Evolutionary conservation across 1,140 invertebrate species (phyloP).

Genomic region (Ylistrum balloti): DNA sequence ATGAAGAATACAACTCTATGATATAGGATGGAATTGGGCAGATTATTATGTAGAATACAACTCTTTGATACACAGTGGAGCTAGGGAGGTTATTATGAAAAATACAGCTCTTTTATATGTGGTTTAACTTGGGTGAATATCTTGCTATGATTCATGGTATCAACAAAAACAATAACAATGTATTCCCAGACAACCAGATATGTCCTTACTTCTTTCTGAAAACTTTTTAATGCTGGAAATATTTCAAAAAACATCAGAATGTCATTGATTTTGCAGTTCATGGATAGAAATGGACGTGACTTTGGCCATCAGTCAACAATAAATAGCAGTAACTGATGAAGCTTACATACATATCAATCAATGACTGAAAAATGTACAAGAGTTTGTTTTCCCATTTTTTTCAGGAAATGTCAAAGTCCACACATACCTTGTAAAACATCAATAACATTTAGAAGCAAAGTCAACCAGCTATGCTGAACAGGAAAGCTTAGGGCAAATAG

Average conservation of each 20-base stretch:
- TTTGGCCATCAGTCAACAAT: background rate
- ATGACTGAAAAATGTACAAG: background rate
- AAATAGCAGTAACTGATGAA: background rate
- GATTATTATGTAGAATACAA: background rate
- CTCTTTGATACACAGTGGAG: background rate
- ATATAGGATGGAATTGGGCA: background rate
- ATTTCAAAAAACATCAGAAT: constrained; percentile 26
- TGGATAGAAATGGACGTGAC: background rate
- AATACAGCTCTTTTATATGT: background rate
- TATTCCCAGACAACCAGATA: background rate
- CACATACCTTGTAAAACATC: background rate
- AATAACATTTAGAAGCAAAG: background rate
- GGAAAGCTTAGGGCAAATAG: background rate
- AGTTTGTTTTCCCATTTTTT: background rate
- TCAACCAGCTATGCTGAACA: background rate
- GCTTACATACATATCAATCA: background rate
- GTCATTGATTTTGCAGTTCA: background rate
- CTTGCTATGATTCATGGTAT: background rate
- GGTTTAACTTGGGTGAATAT: background rate
- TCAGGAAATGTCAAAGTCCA: background rate
- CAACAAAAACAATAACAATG: background rate
- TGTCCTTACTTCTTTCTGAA: background rate
- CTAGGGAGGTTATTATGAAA: background rate
- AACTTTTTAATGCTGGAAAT: background rate
- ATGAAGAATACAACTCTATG: constrained; percentile 9